phyloP scores from a whole-genome alignment of 2,888 invertebrate genomes.

The Camptogramma bilineatum region DNA sequence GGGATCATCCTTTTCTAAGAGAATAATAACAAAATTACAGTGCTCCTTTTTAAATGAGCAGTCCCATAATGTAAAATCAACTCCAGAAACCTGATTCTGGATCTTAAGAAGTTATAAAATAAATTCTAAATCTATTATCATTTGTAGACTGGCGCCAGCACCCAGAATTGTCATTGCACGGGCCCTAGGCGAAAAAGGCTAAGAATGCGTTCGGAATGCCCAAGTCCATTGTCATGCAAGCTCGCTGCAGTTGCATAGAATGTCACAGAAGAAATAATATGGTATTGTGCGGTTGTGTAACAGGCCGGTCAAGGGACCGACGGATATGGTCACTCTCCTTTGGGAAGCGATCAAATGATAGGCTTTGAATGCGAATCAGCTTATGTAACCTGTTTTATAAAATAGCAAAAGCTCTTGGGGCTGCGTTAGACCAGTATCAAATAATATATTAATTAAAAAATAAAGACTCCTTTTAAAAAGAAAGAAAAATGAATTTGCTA shows the following conservation, averaged over 20 bases:
- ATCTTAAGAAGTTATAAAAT: not conserved
- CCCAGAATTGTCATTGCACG: slow-evolving; percentile 43
- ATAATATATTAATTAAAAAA: not conserved
- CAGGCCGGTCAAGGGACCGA: slow-evolving; percentile 64
- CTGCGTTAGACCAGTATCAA: not conserved
- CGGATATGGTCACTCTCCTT: slow-evolving; percentile 62
- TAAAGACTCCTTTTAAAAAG: not conserved
- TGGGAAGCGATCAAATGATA: slow-evolving; percentile 48
- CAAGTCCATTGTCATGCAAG: slow-evolving; percentile 78
- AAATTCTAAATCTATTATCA: not conserved
- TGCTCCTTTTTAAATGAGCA: too few species aligned
- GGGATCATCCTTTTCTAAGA: too few species aligned
- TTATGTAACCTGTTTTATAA: slow-evolving; percentile 7
- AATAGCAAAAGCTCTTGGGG: not conserved
- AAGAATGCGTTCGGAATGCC: slow-evolving; percentile 64
- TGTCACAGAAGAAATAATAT: slow-evolving; percentile 41
- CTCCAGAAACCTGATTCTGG: too few species aligned
- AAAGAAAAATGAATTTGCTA: not conserved
- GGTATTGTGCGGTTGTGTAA: slow-evolving; percentile 63
- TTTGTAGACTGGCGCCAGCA: slow-evolving; percentile 8
- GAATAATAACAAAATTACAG: too few species aligned
- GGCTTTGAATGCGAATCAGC: slow-evolving; percentile 37
- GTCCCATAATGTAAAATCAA: too few species aligned
- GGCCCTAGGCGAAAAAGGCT: slow-evolving; percentile 42
- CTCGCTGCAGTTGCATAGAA: slow-evolving; percentile 66